A percentile compares a stretch with the other conserved stretches of the same genome.
These are phyloP conservation scores for Ashinkailepas kermadecensis DNA, from an alignment of 2,888 invertebrate species.

Conservation along the genomic window DNA sequence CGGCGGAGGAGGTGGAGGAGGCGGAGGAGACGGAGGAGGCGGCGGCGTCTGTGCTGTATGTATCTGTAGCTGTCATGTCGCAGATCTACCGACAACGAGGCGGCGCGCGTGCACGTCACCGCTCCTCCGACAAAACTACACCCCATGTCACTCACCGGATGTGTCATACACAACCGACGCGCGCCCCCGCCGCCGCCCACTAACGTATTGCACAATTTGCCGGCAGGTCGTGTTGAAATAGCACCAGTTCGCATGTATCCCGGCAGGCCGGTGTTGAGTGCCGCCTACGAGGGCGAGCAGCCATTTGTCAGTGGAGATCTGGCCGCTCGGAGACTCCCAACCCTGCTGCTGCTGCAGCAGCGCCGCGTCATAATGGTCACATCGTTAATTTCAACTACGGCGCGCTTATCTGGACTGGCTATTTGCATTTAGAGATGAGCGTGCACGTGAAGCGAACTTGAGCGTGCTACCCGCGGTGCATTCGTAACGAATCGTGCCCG, in stretches of 20 bases:
- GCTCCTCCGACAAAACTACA: neutral
- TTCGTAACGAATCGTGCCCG: neutral
- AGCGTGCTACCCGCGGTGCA: neutral
- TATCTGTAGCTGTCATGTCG: neutral
- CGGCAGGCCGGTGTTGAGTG: neutral
- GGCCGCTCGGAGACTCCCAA: neutral
- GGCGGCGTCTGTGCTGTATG: neutral
- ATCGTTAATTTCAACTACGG: neutral
- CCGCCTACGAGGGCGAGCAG: neutral
- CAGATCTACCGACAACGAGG: neutral
- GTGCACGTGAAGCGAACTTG: neutral
- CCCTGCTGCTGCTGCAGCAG: neutral
- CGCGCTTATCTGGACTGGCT: neutral
- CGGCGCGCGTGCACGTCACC: neutral
- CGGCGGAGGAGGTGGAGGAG: too few relatives aligned
- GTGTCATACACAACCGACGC: too few relatives aligned
- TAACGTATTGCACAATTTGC: slow-evolving; percentile 6
- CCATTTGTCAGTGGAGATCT: neutral
- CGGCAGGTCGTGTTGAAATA: neutral
- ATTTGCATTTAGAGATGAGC: neutral
- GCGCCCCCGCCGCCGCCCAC: neutral
- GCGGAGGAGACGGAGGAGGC: neutral
- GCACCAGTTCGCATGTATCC: neutral
- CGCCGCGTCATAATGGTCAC: neutral
- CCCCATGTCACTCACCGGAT: neutral